These are phyloP conservation scores for Felis chaus DNA, from an alignment of 2,113 vertebrate genomes.

Conservation along the genomic window DNA sequence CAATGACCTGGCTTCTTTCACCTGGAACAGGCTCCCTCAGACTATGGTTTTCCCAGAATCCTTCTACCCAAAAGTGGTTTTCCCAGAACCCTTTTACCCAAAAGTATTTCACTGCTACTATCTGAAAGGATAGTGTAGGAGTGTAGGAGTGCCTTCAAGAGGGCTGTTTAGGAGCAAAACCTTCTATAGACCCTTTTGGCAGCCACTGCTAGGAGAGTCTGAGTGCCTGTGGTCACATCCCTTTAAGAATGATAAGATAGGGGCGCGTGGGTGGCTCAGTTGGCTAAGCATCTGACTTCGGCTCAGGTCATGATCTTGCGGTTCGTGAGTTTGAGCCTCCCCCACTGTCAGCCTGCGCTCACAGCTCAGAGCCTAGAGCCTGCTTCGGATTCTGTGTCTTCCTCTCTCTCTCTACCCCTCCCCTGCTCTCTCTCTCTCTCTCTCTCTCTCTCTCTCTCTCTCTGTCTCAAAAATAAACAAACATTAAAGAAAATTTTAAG, in stretches of 20 bases:
- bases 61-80: not conserved
- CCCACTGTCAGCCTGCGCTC: too few species aligned
- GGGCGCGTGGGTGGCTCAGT: too few species aligned
- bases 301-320: too few species aligned
- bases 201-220: not conserved
- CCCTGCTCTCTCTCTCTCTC: too few species aligned
- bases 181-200: not conserved
- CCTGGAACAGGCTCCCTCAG: not conserved
- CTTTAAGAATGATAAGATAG: not conserved
- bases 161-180: not conserved
- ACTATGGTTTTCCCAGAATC: not conserved
- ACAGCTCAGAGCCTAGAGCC: too few species aligned
- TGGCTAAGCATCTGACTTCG: too few species aligned
- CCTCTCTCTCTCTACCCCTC: too few species aligned
- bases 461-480: too few species aligned
- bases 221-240: not conserved
- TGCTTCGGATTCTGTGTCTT: too few species aligned
- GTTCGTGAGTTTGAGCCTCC: too few species aligned
- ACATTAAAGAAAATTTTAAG: not conserved
- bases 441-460: too few species aligned
- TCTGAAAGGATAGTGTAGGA: not conserved
- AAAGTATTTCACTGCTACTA: not conserved
- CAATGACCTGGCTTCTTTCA: not conserved
- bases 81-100: not conserved
- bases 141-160: not conserved